These are phyloP conservation scores for Maccullochella peelii DNA, from an alignment of 2,113 vertebrate species.

Conservation along the genomic window DNA sequence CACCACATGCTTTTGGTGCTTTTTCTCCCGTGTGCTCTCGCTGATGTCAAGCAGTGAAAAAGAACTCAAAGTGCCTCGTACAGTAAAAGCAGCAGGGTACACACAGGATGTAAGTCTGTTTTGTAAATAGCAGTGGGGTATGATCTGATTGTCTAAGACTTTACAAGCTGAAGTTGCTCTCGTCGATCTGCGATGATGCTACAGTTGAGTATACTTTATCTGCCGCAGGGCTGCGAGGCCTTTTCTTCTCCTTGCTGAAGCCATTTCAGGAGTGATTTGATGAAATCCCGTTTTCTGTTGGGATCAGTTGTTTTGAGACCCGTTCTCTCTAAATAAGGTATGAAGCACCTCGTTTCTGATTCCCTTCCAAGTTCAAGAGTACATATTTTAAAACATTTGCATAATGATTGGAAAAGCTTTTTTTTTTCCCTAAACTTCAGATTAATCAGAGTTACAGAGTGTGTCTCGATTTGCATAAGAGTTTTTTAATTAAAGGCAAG, in stretches of 20 bases:
- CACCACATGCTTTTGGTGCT: background rate
- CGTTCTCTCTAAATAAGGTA: slow-evolving; percentile 37
- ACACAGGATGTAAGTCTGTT: background rate
- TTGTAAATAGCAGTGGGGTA: background rate
- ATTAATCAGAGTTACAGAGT: slow-evolving; percentile 56
- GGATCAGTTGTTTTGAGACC: slow-evolving; percentile 41
- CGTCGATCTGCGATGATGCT: background rate
- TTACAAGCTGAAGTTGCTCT: background rate
- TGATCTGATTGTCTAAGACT: background rate
- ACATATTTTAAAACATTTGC: slow-evolving; percentile 66
- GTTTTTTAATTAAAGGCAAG: slow-evolving; percentile 65
- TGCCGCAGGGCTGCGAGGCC: background rate
- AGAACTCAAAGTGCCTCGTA: background rate
- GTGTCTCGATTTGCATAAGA: slow-evolving; percentile 61
- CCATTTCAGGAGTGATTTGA: slow-evolving; percentile 12
- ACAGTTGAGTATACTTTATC: background rate
- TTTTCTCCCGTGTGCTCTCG: background rate
- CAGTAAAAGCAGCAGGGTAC: background rate
- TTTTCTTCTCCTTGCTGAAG: slow-evolving; percentile 1
- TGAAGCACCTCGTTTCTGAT: slow-evolving; percentile 26
- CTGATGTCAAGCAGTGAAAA: background rate
- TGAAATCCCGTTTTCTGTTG: slow-evolving; percentile 23
- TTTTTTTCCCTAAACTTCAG: slow-evolving; percentile 1
- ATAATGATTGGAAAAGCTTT: slow-evolving; percentile 54
- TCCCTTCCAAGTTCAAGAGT: slow-evolving; percentile 46